phyloP scores from a whole-genome alignment of 2,888 invertebrate species.

The Abrostola tripartita region DNA sequence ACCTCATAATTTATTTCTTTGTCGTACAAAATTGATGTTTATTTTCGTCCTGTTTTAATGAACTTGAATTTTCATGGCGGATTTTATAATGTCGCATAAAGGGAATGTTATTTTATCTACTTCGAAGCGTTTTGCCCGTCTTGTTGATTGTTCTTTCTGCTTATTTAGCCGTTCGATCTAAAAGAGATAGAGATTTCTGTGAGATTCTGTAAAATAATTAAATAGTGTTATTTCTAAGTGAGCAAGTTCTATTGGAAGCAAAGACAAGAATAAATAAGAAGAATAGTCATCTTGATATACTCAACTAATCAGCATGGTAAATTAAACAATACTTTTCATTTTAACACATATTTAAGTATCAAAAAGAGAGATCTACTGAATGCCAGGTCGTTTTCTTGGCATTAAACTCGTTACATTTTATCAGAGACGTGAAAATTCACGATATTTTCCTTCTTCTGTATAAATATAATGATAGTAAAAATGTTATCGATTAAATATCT shows the following conservation, averaged over 20 bases:
- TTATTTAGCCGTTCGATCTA: no score
- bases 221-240: no score
- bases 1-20: slow-evolving; percentile 29
- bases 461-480: slow-evolving; percentile 6
- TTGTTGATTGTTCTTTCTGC: not conserved
- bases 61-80: slow-evolving; percentile 29
- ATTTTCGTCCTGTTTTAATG: slow-evolving; percentile 29
- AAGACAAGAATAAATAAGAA: no score
- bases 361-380: no score
- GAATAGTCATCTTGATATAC: no score
- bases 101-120: slow-evolving; percentile 9
- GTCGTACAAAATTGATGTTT: slow-evolving; percentile 21
- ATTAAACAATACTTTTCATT: no score
- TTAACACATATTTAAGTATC: no score
- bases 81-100: slow-evolving; percentile 30
- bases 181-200: no score
- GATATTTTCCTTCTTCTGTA: slow-evolving; percentile 9
- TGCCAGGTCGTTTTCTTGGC: not conserved
- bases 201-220: no score
- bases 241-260: no score
- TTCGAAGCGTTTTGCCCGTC: not conserved
- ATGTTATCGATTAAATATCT: not conserved
- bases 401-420: slow-evolving; percentile 29
- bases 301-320: no score
- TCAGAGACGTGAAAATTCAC: slow-evolving; percentile 16